Base-by-base conservation (phyloP, 2,113 vertebrate species). In the Catharus fuscescens region DNA sequence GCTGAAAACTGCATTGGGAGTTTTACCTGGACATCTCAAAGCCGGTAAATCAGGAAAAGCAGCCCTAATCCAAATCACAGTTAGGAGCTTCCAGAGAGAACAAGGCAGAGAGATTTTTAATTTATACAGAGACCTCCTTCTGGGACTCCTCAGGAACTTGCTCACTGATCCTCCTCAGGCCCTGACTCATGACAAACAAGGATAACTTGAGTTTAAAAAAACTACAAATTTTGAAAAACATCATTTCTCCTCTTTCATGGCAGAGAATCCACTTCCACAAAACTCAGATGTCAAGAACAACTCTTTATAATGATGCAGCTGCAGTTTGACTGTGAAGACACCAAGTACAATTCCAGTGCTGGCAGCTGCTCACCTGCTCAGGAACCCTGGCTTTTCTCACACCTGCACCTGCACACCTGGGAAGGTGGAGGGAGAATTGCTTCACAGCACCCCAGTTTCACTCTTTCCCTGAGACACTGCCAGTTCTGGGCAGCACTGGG, bases 171-270 rank as follows among this genome's bases (percentile, higher is more conserved):
- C 17, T 64, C 59, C 82, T 57, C 19, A 9, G 7, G 36, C 62
- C 36, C 42, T 29, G 14, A 21, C 9, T 70, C 26, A 26, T 0
- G 3, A 32, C 32, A 77, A 42, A 52, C 0, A 1, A 45, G 10
- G 20, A 11, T 11, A 64, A 47, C 6, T 17, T 25, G 11, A 86
- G 40, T 20, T 81, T 21, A 14, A 59, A 42, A 81, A 23, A 2
- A 18, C 20, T 31, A 9, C 10, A 73, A 8, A 36, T 19, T 64
- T 38, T 23, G 42, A 50, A 54, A 29, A 87, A 21, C 19, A 29
- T 15, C 0, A 0, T 69, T 88, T 87, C 18, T 72, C 14, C 32
- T 14, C 5, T 52, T 69, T 82, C 15, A 5, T 0, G 17, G 26
- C 31, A 59, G 23, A 88, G 31, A 53, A 48, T 42, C 24, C 15